A percentile compares a stretch with the other conserved stretches of the same genome.
Conservation (phyloP, 2,888 invertebrate species). For the Cephus runcator region DNA sequence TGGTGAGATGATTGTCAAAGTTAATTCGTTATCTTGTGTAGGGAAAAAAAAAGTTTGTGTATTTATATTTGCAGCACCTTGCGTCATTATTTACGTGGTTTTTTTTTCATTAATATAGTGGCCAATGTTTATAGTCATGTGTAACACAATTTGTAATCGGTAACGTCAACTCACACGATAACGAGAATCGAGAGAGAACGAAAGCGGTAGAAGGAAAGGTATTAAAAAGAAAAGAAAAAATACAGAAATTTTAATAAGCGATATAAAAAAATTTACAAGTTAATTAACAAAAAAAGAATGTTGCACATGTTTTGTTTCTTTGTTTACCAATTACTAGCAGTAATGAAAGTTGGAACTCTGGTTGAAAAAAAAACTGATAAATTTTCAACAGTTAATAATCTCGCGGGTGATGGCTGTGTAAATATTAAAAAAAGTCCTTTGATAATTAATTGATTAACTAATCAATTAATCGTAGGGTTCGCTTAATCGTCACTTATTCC, state of each 20-base stretch:
- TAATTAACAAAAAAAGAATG: too few species aligned
- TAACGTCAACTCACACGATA: not conserved
- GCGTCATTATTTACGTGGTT: not conserved
- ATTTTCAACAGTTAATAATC: too few species aligned
- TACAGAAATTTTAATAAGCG: not conserved
- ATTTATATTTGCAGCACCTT: not conserved
- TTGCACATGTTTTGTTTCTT: not conserved
- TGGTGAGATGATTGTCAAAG: not conserved
- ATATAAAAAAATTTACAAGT: not conserved
- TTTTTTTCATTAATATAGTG: not conserved
- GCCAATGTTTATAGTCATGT: not conserved
- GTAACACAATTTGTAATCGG: not conserved
- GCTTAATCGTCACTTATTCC: too few species aligned
- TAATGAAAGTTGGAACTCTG: not conserved
- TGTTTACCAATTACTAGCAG: not conserved
- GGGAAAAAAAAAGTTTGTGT: not conserved
- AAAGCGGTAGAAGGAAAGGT: not conserved
- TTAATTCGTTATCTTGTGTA: not conserved
- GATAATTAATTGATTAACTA: too few species aligned
- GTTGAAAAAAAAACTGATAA: too few species aligned
- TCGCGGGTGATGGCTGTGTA: too few species aligned
- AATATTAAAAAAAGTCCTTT: too few species aligned
- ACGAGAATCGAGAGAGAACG: too few species aligned
- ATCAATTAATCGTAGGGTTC: too few species aligned
- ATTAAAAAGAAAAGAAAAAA: not conserved